Percentiles rank a stretch among this genome's conserved stretches.
Evolutionary conservation across 2,113 vertebrate species (phyloP).

Genomic region (Danionella cerebrum): DNA sequence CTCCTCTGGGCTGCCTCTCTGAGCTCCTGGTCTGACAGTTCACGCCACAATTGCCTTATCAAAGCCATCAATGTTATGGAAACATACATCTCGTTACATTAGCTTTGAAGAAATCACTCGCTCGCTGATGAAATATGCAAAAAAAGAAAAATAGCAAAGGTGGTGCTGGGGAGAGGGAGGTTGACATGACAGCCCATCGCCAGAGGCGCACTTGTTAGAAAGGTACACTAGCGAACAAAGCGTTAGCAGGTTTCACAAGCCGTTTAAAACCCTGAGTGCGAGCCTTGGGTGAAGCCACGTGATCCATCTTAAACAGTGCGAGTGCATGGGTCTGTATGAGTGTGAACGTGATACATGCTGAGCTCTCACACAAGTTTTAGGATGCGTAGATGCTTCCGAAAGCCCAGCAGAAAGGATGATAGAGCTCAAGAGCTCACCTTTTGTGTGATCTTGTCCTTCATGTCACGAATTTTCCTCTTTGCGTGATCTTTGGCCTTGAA

Average conservation of each 20-base stretch:
- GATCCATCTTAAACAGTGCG: constrained; percentile 53
- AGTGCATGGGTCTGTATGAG: constrained; percentile 24
- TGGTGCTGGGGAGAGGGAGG: constrained; percentile 55
- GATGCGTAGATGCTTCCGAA: neutral
- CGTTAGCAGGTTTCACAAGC: constrained; percentile 76
- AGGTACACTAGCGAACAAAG: constrained; percentile 77
- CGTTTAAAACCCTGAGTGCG: constrained; percentile 69
- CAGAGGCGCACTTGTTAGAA: constrained; percentile 80
- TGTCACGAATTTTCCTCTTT: constrained; percentile 85
- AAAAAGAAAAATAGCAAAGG: constrained; percentile 73
- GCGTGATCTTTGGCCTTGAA: constrained; percentile 87
- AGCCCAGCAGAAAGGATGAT: neutral
- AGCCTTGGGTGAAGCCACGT: constrained; percentile 51
- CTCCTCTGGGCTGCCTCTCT: constrained; percentile 27
- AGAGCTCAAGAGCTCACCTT: constrained; percentile 65
- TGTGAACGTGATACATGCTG: neutral
- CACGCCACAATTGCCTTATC: constrained; percentile 72
- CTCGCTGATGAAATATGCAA: constrained; percentile 81
- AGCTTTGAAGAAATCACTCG: constrained; percentile 79
- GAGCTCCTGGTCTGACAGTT: constrained; percentile 62
- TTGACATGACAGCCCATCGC: constrained; percentile 75
- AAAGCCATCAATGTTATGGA: constrained; percentile 82
- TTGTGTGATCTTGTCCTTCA: constrained; percentile 86
- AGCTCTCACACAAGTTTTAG: neutral
- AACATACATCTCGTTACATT: constrained; percentile 79